Evolutionary conservation across 2,113 vertebrate species (phyloP).

Genomic region (Micromys minutus): DNA sequence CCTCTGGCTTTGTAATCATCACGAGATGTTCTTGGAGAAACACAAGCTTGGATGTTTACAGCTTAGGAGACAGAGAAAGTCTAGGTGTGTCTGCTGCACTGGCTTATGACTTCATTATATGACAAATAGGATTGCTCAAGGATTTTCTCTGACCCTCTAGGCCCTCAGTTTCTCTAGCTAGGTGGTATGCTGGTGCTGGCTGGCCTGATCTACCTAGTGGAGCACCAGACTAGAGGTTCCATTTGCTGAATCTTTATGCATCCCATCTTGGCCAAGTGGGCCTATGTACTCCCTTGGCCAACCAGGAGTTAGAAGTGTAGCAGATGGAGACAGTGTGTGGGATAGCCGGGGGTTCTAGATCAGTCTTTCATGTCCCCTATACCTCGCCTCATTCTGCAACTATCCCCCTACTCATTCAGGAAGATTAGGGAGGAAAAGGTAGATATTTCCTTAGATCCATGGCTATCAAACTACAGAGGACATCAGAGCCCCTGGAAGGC

Average conservation of each 20-base stretch:
- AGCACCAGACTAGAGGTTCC: not conserved
- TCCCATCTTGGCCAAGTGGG: not conserved
- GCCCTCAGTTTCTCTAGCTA: constrained; percentile 31
- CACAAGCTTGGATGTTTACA: not conserved
- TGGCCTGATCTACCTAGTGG: not conserved
- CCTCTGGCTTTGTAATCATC: not conserved
- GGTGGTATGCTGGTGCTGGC: not conserved
- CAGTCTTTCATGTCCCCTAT: not conserved
- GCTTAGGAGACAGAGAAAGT: not conserved
- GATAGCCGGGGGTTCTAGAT: not conserved
- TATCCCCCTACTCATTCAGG: not conserved
- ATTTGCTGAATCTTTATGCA: not conserved
- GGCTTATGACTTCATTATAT: not conserved
- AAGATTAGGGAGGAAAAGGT: not conserved
- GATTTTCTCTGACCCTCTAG: not conserved
- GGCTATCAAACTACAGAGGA: not conserved
- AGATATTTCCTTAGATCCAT: not conserved
- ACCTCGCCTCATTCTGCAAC: not conserved
- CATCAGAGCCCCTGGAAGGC: not conserved
- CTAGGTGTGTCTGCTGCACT: not conserved
- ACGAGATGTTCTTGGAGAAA: not conserved
- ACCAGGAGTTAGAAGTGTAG: not conserved
- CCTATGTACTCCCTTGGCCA: not conserved
- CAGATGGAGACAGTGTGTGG: not conserved
- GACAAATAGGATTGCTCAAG: not conserved